These are phyloP conservation scores for Cebus imitator DNA, from an alignment of 2,113 vertebrate genomes.

Conservation along the genomic window DNA sequence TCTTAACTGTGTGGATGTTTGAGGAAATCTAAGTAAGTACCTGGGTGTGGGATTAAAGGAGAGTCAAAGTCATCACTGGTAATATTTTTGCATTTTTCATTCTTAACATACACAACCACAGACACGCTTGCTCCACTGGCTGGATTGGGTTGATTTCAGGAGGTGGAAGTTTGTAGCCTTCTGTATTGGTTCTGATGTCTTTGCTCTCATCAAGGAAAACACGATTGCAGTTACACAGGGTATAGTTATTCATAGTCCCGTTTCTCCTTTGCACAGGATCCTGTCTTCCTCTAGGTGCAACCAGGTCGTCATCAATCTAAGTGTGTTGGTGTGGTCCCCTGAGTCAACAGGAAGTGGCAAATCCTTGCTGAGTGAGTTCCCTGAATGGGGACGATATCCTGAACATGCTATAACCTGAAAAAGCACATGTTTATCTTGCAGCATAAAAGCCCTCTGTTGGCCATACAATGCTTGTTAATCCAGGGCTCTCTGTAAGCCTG, in stretches of 20 bases:
- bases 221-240: no score
- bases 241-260: rapidly evolving
- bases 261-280: not conserved
- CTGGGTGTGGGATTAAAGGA: not conserved
- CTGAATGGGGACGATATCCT: not conserved
- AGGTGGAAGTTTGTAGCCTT: no score
- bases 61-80: not conserved
- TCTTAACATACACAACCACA: not conserved
- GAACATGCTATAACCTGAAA: conserved; percentile 21
- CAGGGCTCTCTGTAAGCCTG: not conserved
- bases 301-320: not conserved
- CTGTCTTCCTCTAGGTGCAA: not conserved
- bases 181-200: not conserved
- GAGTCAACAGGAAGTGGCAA: conserved; percentile 59
- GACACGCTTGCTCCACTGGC: not conserved
- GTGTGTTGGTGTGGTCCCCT: conserved; percentile 4
- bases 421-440: not conserved
- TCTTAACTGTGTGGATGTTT: no score
- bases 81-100: not conserved
- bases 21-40: not conserved
- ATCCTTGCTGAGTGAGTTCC: not conserved
- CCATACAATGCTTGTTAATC: not conserved
- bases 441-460: conserved; percentile 36
- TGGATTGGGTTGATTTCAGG: no score
- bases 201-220: not conserved